Conservation (phyloP, 2,797 vertebrate genomes). For the Gadopsis bispinosus region DNA sequence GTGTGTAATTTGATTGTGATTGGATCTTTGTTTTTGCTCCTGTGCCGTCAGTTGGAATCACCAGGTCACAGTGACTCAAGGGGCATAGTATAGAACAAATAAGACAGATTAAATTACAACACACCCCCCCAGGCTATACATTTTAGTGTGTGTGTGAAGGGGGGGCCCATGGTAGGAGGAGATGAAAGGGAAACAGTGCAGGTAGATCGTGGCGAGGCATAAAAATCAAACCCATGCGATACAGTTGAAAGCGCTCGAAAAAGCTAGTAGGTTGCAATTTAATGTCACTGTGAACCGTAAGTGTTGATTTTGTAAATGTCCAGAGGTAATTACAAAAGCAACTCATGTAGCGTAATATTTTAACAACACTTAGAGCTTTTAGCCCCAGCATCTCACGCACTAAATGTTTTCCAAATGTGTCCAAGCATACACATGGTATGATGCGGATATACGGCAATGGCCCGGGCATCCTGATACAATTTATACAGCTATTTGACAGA, state of each 20-base stretch:
- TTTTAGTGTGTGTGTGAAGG: constrained; percentile 10
- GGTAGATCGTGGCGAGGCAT: not conserved
- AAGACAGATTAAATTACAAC: constrained; percentile 46
- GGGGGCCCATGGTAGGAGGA: not conserved
- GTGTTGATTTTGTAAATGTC: no score
- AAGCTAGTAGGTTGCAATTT: not conserved
- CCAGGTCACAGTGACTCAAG: constrained; percentile 56
- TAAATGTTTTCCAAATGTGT: no score
- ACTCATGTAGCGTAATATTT: no score
- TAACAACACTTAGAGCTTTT: no score
- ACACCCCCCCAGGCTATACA: constrained; percentile 32
- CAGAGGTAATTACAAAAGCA: no score
- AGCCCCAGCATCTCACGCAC: no score
- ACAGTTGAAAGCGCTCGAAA: not conserved
- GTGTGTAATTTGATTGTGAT: constrained; percentile 44
- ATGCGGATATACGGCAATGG: no score
- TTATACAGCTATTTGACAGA: no score
- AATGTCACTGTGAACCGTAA: no score
- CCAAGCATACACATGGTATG: no score
- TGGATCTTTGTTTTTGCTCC: constrained; percentile 35
- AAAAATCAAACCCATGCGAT: not conserved
- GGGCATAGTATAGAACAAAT: constrained; percentile 49
- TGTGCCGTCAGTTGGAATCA: constrained; percentile 44
- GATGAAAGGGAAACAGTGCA: constrained; percentile 6
- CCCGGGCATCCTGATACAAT: no score